Base-by-base conservation (phyloP, 2,888 invertebrate genomes). In the Seira ritae region DNA sequence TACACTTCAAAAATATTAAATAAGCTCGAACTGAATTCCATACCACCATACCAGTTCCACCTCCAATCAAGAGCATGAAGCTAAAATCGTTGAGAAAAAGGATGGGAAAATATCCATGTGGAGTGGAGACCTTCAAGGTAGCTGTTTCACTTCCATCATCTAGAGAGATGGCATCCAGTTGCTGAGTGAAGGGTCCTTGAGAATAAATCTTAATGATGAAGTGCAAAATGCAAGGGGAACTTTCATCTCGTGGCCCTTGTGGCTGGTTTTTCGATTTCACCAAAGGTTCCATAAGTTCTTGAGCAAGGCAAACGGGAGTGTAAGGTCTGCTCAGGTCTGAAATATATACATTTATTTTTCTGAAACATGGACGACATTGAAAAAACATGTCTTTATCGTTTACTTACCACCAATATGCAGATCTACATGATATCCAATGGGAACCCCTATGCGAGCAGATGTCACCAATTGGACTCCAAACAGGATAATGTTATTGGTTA, bases 121-220 rank as follows among this genome's bases (percentile, higher is more conserved):
- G 82, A 8, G 68, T 77, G 65, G 67, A 42, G 8, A 82, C 46
- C 60, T 73, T 55, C 3, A 82, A 19, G 1, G 82, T 77, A 0
- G 82, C 72, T 8, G 65, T 42, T 37, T 77, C 82, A 23, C 42
- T 50, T 8, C 82, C 82, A 8, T 77, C 77, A 77, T 82, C 82
- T 0, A 73, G 17, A 6, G 10, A 19, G 42, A 82, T 19, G 1
- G 22, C 3, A 31, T 82, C 82, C 12, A 82, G 55, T 1, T 12
- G 12, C 37, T 31, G 19, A 4, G 72, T 73, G 1, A 77, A 42
- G 3, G 15, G 15, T 15, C 82, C 81, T 37, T 82, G 17, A 1
- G 66, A 50, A 60, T 82, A 82, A 10, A 82, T 77, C 50, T 82
- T 82, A 19, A 82, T 82, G 42, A 82, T 73, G 17, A 77, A 82